Conservation (phyloP, 2,888 invertebrate species). For the Lepetodrilus schrolli region DNA sequence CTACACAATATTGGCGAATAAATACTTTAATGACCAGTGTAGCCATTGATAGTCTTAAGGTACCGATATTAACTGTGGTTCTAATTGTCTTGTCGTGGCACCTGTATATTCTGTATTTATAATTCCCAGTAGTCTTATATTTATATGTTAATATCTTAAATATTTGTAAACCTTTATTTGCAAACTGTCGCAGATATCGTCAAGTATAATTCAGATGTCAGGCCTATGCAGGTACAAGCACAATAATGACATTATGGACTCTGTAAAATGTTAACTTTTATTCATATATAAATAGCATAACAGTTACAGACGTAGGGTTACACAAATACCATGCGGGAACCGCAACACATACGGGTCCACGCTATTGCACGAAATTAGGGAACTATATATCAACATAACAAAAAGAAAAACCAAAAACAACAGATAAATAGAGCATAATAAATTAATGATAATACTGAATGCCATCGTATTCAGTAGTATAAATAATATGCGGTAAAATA, state of each 20-base stretch:
- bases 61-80: too few species aligned
- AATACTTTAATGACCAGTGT: too few species aligned
- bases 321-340: neutral
- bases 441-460: constrained; percentile 16
- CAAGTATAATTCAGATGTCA: too few species aligned
- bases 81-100: too few species aligned
- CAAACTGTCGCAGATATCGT: too few species aligned
- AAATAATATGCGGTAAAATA: neutral
- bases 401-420: constrained; percentile 22
- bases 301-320: constrained; percentile 12
- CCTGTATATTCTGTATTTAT: too few species aligned
- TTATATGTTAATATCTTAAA: too few species aligned
- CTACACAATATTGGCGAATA: too few species aligned
- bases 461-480: neutral
- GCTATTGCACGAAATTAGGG: constrained; percentile 12
- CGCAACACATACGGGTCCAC: neutral
- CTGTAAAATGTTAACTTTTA: constrained; percentile 20
- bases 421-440: constrained; percentile 15
- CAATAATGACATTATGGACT: neutral
- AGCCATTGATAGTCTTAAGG: too few species aligned
- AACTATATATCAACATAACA: constrained; percentile 15
- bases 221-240: too few species aligned
- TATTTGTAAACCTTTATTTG: too few species aligned
- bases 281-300: constrained; percentile 22
- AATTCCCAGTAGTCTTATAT: too few species aligned